A percentile compares a stretch with the other conserved stretches of the same genome.
Evolutionary conservation across 1,140 invertebrate genomes (phyloP).

Genomic region (Pseudomyrmex flavicornis): DNA sequence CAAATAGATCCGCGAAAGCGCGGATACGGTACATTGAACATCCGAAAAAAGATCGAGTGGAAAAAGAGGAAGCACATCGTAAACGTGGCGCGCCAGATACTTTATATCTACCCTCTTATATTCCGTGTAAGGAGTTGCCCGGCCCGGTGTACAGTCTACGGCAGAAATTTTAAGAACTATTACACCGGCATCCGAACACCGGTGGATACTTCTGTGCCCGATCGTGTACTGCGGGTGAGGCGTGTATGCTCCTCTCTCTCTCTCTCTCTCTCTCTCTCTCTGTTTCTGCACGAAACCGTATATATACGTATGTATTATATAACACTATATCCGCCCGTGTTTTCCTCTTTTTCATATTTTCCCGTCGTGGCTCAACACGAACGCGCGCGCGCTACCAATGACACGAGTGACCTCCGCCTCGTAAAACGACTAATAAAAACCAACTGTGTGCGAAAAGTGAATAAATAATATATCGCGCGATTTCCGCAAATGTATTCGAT

Average conservation of each 20-base stretch:
- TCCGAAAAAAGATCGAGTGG: slow-evolving; percentile 68
- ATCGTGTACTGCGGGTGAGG: neutral
- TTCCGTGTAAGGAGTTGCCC: slow-evolving; percentile 21
- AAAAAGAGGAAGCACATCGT: slow-evolving; percentile 70
- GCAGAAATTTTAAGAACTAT: slow-evolving; percentile 57
- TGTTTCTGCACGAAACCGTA: neutral
- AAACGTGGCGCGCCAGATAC: slow-evolving; percentile 67
- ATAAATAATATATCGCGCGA: too few relatives aligned
- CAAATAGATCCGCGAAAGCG: slow-evolving; percentile 46
- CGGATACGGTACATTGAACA: slow-evolving; percentile 30
- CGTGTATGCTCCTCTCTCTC: neutral
- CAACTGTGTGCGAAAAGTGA: too few relatives aligned
- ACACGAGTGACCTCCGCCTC: too few relatives aligned
- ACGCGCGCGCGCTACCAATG: neutral
- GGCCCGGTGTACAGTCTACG: slow-evolving; percentile 50
- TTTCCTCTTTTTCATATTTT: too few relatives aligned
- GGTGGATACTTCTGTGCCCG: neutral
- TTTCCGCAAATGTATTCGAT: too few relatives aligned
- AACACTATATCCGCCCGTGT: neutral
- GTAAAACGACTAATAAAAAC: too few relatives aligned
- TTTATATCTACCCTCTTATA: slow-evolving; percentile 70
- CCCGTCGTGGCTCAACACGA: neutral
- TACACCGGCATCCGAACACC: slow-evolving; percentile 38
- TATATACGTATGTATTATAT: neutral
- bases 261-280: slow-evolving; percentile 6